These are phyloP conservation scores for Nemurella pictetii DNA, from an alignment of 2,888 invertebrate genomes.

Conservation along the genomic window DNA sequence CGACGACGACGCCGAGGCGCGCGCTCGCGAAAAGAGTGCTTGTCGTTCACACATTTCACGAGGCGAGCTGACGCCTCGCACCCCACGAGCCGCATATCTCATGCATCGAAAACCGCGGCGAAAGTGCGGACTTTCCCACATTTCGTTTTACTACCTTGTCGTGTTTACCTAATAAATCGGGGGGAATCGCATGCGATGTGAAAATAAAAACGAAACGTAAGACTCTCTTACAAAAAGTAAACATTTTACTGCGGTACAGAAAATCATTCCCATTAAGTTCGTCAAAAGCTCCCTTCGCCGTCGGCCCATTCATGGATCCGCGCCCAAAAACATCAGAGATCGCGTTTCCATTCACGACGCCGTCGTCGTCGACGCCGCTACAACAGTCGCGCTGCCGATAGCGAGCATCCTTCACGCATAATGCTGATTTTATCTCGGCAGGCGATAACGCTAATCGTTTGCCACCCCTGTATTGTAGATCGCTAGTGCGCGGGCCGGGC, in stretches of 20 bases:
- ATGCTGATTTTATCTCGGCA: background rate
- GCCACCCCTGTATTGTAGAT: background rate
- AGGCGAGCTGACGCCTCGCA: background rate
- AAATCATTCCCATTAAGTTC: background rate
- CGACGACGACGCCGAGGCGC: background rate
- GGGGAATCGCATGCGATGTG: background rate
- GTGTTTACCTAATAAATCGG: background rate
- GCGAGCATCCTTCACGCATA: background rate
- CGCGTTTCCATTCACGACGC: background rate
- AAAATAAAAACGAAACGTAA: background rate
- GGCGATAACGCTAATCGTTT: background rate
- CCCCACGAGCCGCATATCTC: background rate
- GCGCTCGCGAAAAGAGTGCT: background rate
- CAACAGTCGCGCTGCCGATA: background rate
- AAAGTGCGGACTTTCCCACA: background rate
- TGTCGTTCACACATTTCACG: background rate
- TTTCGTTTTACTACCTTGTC: background rate
- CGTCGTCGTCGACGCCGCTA: background rate
- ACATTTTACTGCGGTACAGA: background rate
- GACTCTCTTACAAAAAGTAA: background rate
- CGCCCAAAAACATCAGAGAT: background rate
- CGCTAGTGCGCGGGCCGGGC: background rate
- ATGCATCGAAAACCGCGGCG: background rate
- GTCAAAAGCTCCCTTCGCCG: background rate
- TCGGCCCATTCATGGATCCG: background rate